Conservation (phyloP, 2,113 vertebrate genomes). For the Synchiropus splendidus region DNA sequence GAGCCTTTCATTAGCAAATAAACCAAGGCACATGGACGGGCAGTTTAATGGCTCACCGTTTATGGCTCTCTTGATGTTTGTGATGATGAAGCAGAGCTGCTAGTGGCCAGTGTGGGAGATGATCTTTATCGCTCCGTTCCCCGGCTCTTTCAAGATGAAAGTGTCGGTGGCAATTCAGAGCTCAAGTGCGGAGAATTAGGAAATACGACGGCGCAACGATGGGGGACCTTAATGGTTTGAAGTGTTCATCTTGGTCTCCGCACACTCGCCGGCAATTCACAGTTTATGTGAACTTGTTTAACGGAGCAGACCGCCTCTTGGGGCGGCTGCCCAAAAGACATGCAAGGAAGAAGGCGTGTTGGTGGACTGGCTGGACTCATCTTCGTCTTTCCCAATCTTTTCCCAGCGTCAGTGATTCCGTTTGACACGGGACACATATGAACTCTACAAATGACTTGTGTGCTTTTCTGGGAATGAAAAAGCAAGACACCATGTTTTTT, state of each 20-base stretch:
- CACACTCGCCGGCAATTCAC: conserved; percentile 35
- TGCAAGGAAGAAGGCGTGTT: conserved; percentile 38
- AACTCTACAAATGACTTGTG: no score
- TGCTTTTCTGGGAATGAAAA: no score
- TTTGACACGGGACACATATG: no score
- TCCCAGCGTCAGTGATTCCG: no score
- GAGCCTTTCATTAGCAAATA: conserved; percentile 32
- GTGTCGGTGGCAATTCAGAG: conserved; percentile 10
- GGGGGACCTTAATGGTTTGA: conserved; percentile 40
- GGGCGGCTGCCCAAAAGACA: conserved; percentile 28
- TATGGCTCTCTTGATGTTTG: conserved; percentile 30
- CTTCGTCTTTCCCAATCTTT: no score
- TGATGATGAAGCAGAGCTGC: conserved; percentile 29
- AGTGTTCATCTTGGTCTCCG: conserved; percentile 36
- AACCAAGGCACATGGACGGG: conserved; percentile 9
- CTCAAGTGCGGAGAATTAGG: conserved; percentile 6
- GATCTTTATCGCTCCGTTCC: conserved; percentile 45
- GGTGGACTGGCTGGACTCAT: no score
- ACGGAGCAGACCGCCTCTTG: conserved; percentile 36
- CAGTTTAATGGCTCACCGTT: conserved; percentile 27
- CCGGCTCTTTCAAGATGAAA: conserved; percentile 3
- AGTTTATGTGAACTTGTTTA: conserved; percentile 53
- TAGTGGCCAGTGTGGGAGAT: conserved; percentile 34
- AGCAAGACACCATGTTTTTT: no score
- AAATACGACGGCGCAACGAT: conserved; percentile 29